A percentile compares a stretch with the other conserved stretches of the same genome.
Evolutionary conservation across 2,888 invertebrate genomes (phyloP).

Genomic region (Allacma fusca): DNA sequence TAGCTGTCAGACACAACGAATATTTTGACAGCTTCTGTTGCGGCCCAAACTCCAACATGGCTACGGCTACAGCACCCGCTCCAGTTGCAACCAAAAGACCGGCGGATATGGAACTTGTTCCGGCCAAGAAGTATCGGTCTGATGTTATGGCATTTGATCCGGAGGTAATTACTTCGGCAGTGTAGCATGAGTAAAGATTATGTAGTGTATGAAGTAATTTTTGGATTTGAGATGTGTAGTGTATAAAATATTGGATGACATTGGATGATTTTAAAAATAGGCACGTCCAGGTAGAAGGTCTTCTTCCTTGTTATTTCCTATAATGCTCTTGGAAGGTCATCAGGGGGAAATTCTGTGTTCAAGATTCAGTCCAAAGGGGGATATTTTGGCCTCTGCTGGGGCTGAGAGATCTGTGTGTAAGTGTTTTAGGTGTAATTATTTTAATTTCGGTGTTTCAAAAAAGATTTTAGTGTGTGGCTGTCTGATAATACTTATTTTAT

Average conservation of each 20-base stretch:
- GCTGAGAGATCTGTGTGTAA: slow-evolving; percentile 95
- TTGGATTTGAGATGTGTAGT: too few relatives aligned
- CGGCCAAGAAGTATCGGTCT: slow-evolving; percentile 53
- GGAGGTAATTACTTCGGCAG: slow-evolving; percentile 28
- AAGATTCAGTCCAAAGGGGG: slow-evolving; percentile 96
- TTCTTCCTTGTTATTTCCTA: slow-evolving; percentile 88
- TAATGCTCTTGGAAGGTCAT: slow-evolving; percentile 95
- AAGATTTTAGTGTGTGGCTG: background rate
- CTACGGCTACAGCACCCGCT: background rate
- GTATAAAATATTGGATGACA: background rate
- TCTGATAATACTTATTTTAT: background rate
- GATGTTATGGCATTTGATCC: slow-evolving; percentile 54
- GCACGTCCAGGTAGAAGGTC: slow-evolving; percentile 73
- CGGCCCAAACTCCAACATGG: background rate
- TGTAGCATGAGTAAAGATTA: background rate
- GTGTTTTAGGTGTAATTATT: slow-evolving; percentile 63
- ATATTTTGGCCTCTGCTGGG: slow-evolving; percentile 91
- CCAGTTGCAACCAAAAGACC: slow-evolving; percentile 43
- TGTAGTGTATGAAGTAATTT: background rate
- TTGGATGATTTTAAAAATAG: background rate
- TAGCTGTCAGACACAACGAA: background rate
- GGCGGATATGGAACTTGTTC: slow-evolving; percentile 51
- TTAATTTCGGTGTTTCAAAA: too few relatives aligned
- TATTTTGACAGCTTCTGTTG: background rate
- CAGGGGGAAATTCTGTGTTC: slow-evolving; percentile 93